Percentiles rank a stretch among this genome's conserved stretches.
Conservation (phyloP, 2,113 vertebrate genomes). For the Ceuthmochares aereus region DNA sequence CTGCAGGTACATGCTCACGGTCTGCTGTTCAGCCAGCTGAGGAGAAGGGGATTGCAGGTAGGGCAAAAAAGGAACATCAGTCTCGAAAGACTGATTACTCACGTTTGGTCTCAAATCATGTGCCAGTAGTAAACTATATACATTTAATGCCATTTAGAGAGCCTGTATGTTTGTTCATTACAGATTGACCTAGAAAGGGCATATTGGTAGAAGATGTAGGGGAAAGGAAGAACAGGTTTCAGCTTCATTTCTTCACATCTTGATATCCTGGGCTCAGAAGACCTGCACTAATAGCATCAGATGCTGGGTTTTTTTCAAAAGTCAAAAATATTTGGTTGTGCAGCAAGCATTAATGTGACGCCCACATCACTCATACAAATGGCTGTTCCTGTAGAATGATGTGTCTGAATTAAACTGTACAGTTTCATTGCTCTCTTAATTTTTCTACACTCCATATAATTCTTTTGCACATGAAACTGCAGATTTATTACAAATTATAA, state of each 20-base stretch:
- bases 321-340: background rate
- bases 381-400: background rate
- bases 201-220: background rate
- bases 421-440: background rate
- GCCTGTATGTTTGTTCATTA: background rate
- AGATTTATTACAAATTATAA: background rate
- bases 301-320: background rate
- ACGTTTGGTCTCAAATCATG: background rate
- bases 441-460: conserved; percentile 28
- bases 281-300: background rate
- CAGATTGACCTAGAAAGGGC: background rate
- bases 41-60: background rate
- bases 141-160: background rate
- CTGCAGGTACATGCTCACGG: background rate
- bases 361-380: background rate
- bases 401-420: background rate
- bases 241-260: background rate
- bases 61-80: background rate
- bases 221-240: background rate
- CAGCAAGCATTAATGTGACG: conserved; percentile 8
- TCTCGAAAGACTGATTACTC: background rate
- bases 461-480: background rate
- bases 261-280: background rate
- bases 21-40: background rate
- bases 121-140: background rate